phyloP scores from a whole-genome alignment of 2,113 vertebrate species.

The Hippocampus comes region DNA sequence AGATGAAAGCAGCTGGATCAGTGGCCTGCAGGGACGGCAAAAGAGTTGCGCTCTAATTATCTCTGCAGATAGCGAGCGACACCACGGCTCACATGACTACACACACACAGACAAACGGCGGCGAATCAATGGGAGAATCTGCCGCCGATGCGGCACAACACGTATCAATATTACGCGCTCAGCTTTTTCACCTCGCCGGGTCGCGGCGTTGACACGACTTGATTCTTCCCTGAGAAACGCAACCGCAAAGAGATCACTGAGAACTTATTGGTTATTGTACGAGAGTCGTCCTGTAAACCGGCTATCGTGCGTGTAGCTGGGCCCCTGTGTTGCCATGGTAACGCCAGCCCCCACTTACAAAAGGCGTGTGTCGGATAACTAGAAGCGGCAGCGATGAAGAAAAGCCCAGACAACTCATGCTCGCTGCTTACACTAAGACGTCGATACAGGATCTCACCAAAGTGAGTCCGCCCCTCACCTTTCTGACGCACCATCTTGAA shows the following conservation, averaged over 20 bases:
- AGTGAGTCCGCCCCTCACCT: not conserved
- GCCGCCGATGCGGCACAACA: constrained; percentile 32
- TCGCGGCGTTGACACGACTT: not conserved
- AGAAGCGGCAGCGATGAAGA: constrained; percentile 17
- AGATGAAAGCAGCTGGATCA: constrained; percentile 71
- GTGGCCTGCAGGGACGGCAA: constrained; percentile 67
- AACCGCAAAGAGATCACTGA: constrained; percentile 27
- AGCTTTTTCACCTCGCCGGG: not conserved
- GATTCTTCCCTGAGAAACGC: constrained; percentile 2
- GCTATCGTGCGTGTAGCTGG: constrained; percentile 5
- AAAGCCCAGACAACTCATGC: constrained; percentile 28
- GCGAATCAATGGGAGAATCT: constrained; percentile 59
- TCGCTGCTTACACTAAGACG: constrained; percentile 25
- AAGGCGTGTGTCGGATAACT: constrained; percentile 27
- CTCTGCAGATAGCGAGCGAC: constrained; percentile 61
- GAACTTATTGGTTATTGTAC: constrained; percentile 20
- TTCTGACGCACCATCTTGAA: not conserved
- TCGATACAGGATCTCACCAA: not conserved
- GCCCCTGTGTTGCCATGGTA: constrained; percentile 32
- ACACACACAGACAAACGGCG: constrained; percentile 12
- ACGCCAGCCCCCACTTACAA: constrained; percentile 14
- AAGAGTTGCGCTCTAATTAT: constrained; percentile 74
- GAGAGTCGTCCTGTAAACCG: not conserved
- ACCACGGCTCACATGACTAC: constrained; percentile 28
- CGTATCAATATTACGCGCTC: constrained; percentile 9